phyloP scores from a whole-genome alignment of 2,797 vertebrate genomes.

The Paratrypauchen microcephalus region DNA sequence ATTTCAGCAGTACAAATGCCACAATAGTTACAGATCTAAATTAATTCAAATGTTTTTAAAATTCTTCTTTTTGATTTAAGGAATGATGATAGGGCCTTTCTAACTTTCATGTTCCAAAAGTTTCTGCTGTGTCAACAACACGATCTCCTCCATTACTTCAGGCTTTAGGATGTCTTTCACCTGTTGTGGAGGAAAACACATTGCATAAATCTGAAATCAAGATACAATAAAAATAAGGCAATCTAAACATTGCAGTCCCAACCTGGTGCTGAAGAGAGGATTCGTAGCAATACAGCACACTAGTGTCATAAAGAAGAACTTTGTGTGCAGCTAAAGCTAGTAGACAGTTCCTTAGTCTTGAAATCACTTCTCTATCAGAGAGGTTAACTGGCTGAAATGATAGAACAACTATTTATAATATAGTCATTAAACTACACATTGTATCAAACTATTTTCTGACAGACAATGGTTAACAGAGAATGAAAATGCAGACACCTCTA shows the following conservation, averaged over 20 bases:
- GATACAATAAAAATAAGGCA: background rate
- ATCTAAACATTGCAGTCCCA: background rate
- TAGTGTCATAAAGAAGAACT: constrained; percentile 91
- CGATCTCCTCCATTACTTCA: constrained; percentile 91
- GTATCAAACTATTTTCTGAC: background rate
- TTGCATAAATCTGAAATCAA: background rate
- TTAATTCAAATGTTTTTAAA: background rate
- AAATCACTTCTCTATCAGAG: constrained; percentile 93
- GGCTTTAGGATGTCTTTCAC: constrained; percentile 96
- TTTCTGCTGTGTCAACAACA: constrained; percentile 90
- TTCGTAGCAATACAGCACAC: constrained; percentile 95
- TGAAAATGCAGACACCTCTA: constrained; percentile 79
- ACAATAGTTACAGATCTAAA: background rate
- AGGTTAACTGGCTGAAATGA: constrained; percentile 82
- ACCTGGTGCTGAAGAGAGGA: constrained; percentile 91
- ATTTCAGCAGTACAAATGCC: background rate
- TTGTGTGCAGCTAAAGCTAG: constrained; percentile 86
- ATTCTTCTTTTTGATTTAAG: background rate
- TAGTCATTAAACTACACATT: background rate
- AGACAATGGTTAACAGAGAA: background rate
- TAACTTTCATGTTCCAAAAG: constrained; percentile 89
- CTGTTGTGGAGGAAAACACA: constrained; percentile 64
- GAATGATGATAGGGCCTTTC: constrained; percentile 27
- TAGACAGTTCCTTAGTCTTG: constrained; percentile 92
- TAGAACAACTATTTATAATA: background rate